Evolutionary conservation across 1,140 invertebrate species (phyloP).

Genomic region (Drosophila pallidifrons): DNA sequence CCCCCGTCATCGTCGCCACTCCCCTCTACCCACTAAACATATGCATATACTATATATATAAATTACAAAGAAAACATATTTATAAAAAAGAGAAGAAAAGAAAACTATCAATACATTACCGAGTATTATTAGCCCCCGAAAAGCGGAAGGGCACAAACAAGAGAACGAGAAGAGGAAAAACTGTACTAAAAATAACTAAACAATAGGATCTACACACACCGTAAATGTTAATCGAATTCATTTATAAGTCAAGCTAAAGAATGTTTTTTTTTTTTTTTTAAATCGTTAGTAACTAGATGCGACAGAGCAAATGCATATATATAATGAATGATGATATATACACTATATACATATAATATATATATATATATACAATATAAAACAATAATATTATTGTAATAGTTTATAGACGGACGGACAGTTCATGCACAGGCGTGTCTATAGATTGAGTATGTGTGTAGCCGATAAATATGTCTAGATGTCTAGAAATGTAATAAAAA

Average conservation of each 20-base stretch:
- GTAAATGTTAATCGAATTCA: slow-evolving; percentile 35
- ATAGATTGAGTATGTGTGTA: slow-evolving; percentile 41
- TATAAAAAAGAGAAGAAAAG: slow-evolving; percentile 10
- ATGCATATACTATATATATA: slow-evolving; percentile 11
- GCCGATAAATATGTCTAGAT: slow-evolving; percentile 4
- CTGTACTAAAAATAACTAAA: slow-evolving; percentile 43
- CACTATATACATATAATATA: background rate
- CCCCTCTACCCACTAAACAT: slow-evolving; percentile 10
- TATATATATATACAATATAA: slow-evolving; percentile 28
- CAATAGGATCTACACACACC: slow-evolving; percentile 22
- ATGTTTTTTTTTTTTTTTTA: slow-evolving; percentile 34
- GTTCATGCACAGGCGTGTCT: slow-evolving; percentile 24
- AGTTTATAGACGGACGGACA: slow-evolving; percentile 9
- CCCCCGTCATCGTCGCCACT: too few relatives aligned
- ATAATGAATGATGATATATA: slow-evolving; percentile 13
- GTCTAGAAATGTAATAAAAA: background rate
- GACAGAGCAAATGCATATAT: slow-evolving; percentile 48
- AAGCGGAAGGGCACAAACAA: slow-evolving; percentile 13
- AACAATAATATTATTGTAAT: slow-evolving; percentile 31
- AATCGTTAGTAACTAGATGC: slow-evolving; percentile 42
- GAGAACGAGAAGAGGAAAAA: background rate
- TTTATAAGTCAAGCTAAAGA: slow-evolving; percentile 40
- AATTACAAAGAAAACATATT: slow-evolving; percentile 10
- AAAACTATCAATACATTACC: slow-evolving; percentile 47
- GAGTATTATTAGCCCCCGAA: slow-evolving; percentile 36